These are phyloP conservation scores for Anoplopoma fimbria DNA, from an alignment of 2,113 vertebrate species.

Conservation along the genomic window DNA sequence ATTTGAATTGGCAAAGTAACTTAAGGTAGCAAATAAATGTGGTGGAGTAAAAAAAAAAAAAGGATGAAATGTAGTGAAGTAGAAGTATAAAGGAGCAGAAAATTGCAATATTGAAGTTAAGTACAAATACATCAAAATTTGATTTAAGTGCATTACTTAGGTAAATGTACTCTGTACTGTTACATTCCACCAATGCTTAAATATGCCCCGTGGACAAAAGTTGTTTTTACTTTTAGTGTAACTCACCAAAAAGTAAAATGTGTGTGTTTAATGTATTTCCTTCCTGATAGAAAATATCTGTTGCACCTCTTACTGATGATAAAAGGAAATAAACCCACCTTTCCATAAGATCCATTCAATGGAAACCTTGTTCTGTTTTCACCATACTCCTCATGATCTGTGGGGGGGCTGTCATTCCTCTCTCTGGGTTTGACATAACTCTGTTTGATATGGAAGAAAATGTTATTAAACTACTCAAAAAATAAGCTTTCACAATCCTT, in stretches of 20 bases:
- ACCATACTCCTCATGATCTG: conserved; percentile 37
- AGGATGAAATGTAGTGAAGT: too few relatives aligned
- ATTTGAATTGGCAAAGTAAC: too few relatives aligned
- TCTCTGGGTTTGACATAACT: conserved; percentile 31
- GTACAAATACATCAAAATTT: too few relatives aligned
- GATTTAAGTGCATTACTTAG: too few relatives aligned
- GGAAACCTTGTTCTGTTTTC: conserved; percentile 5
- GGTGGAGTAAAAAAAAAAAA: too few relatives aligned
- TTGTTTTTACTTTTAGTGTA: too few relatives aligned
- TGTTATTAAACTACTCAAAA: neutral
- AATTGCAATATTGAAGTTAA: too few relatives aligned
- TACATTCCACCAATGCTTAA: too few relatives aligned
- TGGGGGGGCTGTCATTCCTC: conserved; percentile 28
- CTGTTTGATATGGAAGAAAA: conserved; percentile 46
- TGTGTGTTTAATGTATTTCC: neutral
- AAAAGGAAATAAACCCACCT: conserved; percentile 47
- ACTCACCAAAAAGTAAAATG: neutral
- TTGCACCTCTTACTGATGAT: neutral
- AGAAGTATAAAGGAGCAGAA: too few relatives aligned
- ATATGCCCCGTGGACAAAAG: too few relatives aligned
- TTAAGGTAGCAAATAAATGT: too few relatives aligned
- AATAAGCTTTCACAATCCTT: neutral
- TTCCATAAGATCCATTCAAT: conserved; percentile 18
- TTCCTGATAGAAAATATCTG: neutral
- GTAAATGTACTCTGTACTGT: too few relatives aligned